Evolutionary conservation across 2,797 vertebrate species (phyloP).

Genomic region (Sebastes minor): DNA sequence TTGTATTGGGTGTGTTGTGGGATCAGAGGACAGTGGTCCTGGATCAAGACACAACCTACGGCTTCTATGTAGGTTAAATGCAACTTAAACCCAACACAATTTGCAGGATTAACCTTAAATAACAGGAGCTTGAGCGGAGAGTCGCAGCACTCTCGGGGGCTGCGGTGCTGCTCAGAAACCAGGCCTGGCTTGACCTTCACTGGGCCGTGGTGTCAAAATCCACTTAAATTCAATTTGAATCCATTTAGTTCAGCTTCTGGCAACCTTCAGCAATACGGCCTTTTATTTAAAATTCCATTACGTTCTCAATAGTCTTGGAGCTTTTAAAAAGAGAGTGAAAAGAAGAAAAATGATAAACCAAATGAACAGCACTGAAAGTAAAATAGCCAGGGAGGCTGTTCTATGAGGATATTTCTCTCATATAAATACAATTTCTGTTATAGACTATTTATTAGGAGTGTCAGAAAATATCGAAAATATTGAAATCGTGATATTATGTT

Average conservation of each 20-base stretch:
- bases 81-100: constrained; percentile 63
- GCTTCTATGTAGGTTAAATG: constrained; percentile 60
- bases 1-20: not conserved
- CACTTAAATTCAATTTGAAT: constrained; percentile 70
- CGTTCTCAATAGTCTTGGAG: constrained; percentile 17
- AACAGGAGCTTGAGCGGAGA: constrained; percentile 28
- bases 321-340: constrained; percentile 12
- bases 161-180: constrained; percentile 6
- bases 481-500: too few relatives aligned
- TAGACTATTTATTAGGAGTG: not conserved
- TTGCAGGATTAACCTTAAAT: constrained; percentile 65
- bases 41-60: constrained; percentile 33
- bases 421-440: not conserved
- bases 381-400: not conserved
- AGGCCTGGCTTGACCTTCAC: constrained; percentile 61
- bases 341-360: not conserved
- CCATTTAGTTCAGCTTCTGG: constrained; percentile 71
- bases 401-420: not conserved
- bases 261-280: constrained; percentile 42
- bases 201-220: constrained; percentile 61
- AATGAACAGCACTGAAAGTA: constrained; percentile 8
- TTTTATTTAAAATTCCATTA: constrained; percentile 58
- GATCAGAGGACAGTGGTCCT: constrained; percentile 43
- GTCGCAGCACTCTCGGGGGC: constrained; percentile 6
- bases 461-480: too few relatives aligned